Conservation (phyloP, 2,888 invertebrate genomes). For the Acholoe squamosa region DNA sequence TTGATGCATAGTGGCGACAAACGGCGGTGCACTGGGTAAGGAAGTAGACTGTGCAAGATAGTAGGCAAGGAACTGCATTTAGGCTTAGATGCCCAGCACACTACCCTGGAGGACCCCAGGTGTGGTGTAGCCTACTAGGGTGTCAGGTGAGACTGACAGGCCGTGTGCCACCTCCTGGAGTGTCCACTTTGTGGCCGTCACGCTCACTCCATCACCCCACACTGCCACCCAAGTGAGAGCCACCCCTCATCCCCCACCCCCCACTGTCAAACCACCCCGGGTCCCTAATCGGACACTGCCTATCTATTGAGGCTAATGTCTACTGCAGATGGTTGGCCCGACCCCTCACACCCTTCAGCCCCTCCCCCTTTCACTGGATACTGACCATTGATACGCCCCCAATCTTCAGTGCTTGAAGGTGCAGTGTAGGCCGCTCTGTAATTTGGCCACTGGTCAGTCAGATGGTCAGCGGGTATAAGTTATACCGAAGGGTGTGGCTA, state of each 20-base stretch:
- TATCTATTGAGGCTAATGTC: slow-evolving; percentile 34
- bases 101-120: background rate
- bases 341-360: background rate
- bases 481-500: too few relatives aligned
- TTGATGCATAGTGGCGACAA: too few relatives aligned
- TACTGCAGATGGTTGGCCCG: background rate
- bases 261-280: background rate
- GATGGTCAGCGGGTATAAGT: background rate
- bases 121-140: background rate
- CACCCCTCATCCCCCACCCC: background rate
- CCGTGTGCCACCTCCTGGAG: background rate
- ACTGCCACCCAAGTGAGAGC: background rate
- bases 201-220: background rate
- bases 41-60: too few relatives aligned
- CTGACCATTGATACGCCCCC: background rate
- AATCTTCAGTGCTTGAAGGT: background rate
- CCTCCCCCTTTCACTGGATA: background rate
- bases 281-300: background rate
- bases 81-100: too few relatives aligned
- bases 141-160: slow-evolving; percentile 19
- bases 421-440: background rate
- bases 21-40: too few relatives aligned
- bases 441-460: slow-evolving; percentile 12
- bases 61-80: too few relatives aligned
- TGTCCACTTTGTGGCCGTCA: background rate